Percentiles rank a stretch among this genome's conserved stretches.
Evolutionary conservation across 2,888 invertebrate genomes (phyloP).

Genomic region (Leptopilina drosophilae): DNA sequence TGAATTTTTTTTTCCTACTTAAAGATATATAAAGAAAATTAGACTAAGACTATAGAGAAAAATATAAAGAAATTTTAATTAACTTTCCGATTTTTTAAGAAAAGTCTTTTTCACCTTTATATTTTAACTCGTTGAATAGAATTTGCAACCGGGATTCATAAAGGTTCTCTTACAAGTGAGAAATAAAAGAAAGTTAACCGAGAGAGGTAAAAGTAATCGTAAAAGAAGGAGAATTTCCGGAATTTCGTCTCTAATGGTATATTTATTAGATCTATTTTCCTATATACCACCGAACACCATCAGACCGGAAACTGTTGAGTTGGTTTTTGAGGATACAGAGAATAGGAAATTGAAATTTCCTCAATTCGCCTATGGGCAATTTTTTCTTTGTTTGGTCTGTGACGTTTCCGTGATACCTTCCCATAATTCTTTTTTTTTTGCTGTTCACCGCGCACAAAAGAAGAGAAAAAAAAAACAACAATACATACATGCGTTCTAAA

Average conservation of each 20-base stretch:
- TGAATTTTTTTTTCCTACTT: background rate
- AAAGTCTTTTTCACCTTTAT: background rate
- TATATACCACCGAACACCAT: too few relatives aligned
- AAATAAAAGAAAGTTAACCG: background rate
- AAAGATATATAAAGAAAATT: background rate
- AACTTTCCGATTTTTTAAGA: background rate
- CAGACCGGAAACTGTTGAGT: background rate
- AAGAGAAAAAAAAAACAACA: background rate
- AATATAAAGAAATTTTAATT: background rate
- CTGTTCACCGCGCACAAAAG: too few relatives aligned
- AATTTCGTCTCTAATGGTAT: background rate
- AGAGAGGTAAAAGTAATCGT: background rate
- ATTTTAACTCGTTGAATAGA: background rate
- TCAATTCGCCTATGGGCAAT: slow-evolving; percentile 2
- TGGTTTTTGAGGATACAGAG: background rate
- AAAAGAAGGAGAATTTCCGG: background rate
- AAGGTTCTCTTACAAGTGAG: slow-evolving; percentile 1
- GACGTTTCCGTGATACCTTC: slow-evolving; percentile 16
- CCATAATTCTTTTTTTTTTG: background rate
- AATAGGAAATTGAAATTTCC: slow-evolving; percentile 10
- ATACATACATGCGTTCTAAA: slow-evolving; percentile 27
- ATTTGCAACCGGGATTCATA: background rate
- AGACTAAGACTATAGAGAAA: background rate
- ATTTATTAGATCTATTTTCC: too few relatives aligned
- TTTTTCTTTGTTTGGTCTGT: background rate